Percentiles rank a stretch among this genome's conserved stretches.
phyloP scores from a whole-genome alignment of 2,113 vertebrate species.

The Clarias gariepinus region DNA sequence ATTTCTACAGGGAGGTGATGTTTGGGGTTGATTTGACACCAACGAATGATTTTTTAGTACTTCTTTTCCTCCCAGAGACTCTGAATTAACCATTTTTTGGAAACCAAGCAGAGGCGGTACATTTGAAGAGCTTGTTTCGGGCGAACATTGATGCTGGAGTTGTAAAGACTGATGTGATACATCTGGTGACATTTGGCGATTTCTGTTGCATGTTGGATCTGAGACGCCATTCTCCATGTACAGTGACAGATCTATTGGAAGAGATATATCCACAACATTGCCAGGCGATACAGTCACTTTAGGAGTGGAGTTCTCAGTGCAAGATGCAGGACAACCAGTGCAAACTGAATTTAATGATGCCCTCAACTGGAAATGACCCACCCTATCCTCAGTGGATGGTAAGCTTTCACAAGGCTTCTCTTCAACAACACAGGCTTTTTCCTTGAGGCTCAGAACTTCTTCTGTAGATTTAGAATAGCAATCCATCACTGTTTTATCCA shows the following conservation, averaged over 20 bases:
- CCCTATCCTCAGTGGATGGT: not conserved
- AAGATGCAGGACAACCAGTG: not conserved
- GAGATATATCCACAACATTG: slow-evolving; percentile 13
- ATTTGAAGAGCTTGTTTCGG: slow-evolving; percentile 8
- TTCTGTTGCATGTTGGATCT: not conserved
- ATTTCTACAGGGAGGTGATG: slow-evolving; percentile 10
- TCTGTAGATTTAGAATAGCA: slow-evolving; percentile 5
- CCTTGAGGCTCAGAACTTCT: not conserved
- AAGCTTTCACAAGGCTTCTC: slow-evolving; percentile 3
- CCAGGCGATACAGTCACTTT: not conserved
- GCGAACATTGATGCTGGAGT: not conserved
- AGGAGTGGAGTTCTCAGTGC: not conserved
- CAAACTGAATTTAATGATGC: not conserved
- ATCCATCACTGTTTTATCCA: not conserved
- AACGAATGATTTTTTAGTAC: not conserved
- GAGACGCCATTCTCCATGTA: slow-evolving; percentile 4
- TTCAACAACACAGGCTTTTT: not conserved
- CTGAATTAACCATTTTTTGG: not conserved
- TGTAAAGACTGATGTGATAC: not conserved
- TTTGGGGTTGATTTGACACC: not conserved
- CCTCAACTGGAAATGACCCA: slow-evolving; percentile 15
- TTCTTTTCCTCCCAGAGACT: slow-evolving; percentile 20
- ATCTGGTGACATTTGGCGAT: slow-evolving; percentile 8
- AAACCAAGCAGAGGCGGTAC: not conserved
- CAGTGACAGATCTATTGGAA: not conserved